Evolutionary conservation across 2,797 vertebrate species (phyloP).

Genomic region (Lates japonicus): DNA sequence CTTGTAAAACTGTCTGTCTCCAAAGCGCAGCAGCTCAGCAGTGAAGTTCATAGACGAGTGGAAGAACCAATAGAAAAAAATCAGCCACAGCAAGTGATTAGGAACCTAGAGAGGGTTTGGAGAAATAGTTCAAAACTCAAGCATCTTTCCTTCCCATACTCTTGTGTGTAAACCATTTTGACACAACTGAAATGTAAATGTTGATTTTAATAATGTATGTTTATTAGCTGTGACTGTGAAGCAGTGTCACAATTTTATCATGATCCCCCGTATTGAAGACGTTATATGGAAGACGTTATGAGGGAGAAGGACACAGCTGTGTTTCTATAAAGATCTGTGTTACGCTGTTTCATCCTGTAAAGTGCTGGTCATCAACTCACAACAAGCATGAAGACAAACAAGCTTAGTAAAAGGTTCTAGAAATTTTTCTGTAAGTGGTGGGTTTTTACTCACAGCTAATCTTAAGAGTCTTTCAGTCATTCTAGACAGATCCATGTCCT

Average conservation of each 20-base stretch:
- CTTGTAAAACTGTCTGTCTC: constrained; percentile 93
- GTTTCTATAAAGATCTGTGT: neutral
- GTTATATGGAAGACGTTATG: no score
- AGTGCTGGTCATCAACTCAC: neutral
- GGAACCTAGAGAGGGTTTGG: constrained; percentile 86
- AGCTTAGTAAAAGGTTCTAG: neutral
- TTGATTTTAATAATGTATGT: no score
- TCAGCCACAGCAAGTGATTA: constrained; percentile 95
- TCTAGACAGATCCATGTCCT: constrained; percentile 95
- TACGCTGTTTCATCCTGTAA: neutral
- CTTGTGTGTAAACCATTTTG: neutral
- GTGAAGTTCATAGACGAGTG: constrained; percentile 93
- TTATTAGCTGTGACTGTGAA: neutral
- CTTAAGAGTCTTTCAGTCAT: constrained; percentile 93
- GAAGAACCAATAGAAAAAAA: constrained; percentile 96
- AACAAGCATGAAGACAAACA: neutral
- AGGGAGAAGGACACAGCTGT: neutral
- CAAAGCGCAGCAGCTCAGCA: constrained; percentile 92
- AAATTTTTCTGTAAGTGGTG: neutral
- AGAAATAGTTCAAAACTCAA: neutral
- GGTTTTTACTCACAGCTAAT: constrained; percentile 89
- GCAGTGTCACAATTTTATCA: neutral
- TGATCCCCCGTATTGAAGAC: neutral
- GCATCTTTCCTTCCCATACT: neutral
- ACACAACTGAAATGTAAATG: neutral